phyloP scores from a whole-genome alignment of 2,888 invertebrate genomes.

The Tetranychus piercei region DNA sequence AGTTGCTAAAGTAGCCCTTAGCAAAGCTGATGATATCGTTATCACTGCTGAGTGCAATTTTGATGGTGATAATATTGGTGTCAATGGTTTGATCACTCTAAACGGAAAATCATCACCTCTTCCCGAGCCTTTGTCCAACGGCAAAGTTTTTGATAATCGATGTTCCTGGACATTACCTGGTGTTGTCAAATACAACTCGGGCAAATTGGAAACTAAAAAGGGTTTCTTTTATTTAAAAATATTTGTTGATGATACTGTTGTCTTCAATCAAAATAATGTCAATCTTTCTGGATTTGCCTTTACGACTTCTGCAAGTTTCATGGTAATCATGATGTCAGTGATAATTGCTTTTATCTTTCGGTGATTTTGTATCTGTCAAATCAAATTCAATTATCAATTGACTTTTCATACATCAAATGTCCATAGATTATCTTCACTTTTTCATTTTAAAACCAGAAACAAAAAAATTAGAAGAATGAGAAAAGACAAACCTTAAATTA shows the following conservation, averaged over 20 bases:
- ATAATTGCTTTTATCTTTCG: too few species aligned
- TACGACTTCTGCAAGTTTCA: too few species aligned
- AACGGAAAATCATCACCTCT: not conserved
- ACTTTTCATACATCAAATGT: too few species aligned
- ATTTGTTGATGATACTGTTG: not conserved
- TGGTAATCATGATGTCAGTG: too few species aligned
- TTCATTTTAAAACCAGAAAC: too few species aligned
- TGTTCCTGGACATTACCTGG: not conserved
- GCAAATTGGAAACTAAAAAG: not conserved
- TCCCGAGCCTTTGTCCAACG: not conserved
- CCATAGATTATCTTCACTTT: too few species aligned
- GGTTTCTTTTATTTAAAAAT: not conserved
- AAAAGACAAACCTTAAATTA: too few species aligned
- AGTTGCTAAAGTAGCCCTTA: not conserved
- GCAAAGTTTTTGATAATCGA: not conserved
- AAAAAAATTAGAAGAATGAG: too few species aligned
- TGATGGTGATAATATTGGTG: not conserved
- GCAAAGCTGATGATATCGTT: not conserved
- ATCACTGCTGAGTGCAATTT: not conserved
- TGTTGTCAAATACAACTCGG: not conserved
- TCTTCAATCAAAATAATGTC: not conserved
- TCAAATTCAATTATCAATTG: too few species aligned
- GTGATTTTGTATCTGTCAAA: too few species aligned
- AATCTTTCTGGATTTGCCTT: not conserved
- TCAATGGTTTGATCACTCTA: not conserved